phyloP scores from a whole-genome alignment of 2,113 vertebrate genomes.

The Serinus canaria region DNA sequence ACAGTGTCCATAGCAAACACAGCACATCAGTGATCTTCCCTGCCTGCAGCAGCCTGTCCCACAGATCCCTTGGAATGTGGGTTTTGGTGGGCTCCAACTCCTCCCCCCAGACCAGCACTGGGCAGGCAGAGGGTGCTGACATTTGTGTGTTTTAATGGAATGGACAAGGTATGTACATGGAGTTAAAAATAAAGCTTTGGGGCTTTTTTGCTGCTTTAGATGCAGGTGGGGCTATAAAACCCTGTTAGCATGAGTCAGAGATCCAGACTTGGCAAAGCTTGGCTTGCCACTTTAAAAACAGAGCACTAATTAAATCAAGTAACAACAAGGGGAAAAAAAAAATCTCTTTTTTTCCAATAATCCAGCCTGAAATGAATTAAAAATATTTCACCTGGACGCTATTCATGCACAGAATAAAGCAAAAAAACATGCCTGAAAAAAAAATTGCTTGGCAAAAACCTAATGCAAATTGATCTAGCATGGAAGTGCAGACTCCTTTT shows the following conservation, averaged over 20 bases:
- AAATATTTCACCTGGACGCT: constrained; percentile 77
- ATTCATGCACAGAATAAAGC: constrained; percentile 61
- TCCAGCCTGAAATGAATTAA: constrained; percentile 72
- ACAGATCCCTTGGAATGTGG: fast-evolving
- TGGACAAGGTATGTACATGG: neutral
- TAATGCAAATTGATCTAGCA: constrained; percentile 33
- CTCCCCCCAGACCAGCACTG: neutral
- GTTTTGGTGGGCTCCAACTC: neutral
- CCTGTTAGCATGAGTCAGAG: constrained; percentile 64
- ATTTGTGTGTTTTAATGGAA: constrained; percentile 10
- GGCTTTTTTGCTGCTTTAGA: constrained; percentile 42
- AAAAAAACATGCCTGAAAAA: constrained; percentile 35
- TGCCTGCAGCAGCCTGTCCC: neutral
- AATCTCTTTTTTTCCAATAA: constrained; percentile 68
- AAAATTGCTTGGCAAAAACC: constrained; percentile 10
- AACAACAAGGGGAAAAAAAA: constrained; percentile 58
- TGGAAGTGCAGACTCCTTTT: constrained; percentile 15
- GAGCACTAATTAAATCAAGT: constrained; percentile 71
- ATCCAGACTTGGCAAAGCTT: constrained; percentile 60
- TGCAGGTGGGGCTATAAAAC: constrained; percentile 76
- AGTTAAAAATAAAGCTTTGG: constrained; percentile 70
- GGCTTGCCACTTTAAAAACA: constrained; percentile 64
- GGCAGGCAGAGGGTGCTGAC: neutral
- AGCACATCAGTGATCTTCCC: neutral
- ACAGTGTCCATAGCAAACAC: neutral